phyloP scores from a whole-genome alignment of 1,140 invertebrate species.

The Thaumetopoea pityocampa region DNA sequence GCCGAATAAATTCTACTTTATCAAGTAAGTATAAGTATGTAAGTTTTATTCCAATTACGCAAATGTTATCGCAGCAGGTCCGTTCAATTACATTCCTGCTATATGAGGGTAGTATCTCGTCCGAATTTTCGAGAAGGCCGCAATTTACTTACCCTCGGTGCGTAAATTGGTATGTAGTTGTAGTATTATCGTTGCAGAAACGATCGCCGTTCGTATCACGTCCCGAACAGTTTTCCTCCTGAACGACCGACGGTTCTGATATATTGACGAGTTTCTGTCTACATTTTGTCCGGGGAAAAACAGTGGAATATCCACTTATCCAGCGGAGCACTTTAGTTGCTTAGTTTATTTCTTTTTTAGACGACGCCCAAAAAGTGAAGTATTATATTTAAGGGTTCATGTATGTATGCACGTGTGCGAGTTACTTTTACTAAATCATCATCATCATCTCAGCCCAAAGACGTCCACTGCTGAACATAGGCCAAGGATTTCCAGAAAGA shows the following conservation, averaged over 20 bases:
- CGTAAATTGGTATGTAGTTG: slow-evolving; percentile 21
- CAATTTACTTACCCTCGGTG: slow-evolving; percentile 21
- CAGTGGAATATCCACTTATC: slow-evolving; percentile 13
- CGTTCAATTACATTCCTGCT: slow-evolving; percentile 9
- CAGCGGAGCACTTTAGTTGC: slow-evolving; percentile 17
- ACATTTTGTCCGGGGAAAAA: slow-evolving; percentile 21
- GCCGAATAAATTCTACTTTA: not conserved
- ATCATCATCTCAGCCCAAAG: no score
- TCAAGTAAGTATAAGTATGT: not conserved
- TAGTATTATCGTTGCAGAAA: slow-evolving; percentile 25
- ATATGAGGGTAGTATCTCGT: slow-evolving; percentile 2
- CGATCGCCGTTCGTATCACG: slow-evolving; percentile 22
- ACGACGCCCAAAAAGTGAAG: no score
- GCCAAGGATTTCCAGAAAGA: no score
- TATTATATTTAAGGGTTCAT: no score
- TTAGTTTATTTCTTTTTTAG: no score
- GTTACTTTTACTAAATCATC: no score
- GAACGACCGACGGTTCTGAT: slow-evolving; percentile 23
- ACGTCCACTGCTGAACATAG: no score
- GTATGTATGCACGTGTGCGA: no score
- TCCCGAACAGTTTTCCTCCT: slow-evolving; percentile 20
- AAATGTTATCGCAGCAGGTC: slow-evolving; percentile 8
- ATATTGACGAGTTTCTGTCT: slow-evolving; percentile 34
- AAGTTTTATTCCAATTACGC: slow-evolving; percentile 3
- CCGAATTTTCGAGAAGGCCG: slow-evolving; percentile 12